Percentiles rank a stretch among this genome's conserved stretches.
phyloP scores from a whole-genome alignment of 2,888 invertebrate genomes.

The Malthinus flaveolus region DNA sequence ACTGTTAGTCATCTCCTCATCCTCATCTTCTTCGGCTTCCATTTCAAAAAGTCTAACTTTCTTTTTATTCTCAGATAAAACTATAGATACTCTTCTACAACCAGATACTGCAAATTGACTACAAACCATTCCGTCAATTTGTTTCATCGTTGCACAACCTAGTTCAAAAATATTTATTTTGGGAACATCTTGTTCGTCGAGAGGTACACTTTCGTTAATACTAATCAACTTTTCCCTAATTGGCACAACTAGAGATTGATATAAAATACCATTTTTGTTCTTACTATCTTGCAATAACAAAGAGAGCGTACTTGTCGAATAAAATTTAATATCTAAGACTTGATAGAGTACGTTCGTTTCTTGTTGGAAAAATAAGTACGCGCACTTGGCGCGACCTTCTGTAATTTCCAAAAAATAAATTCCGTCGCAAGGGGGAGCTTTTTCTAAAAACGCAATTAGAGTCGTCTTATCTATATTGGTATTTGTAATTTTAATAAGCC shows the following conservation, averaged over 20 bases:
- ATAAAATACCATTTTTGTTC: conserved; percentile 42
- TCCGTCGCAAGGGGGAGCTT: conserved; percentile 51
- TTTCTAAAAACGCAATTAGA: conserved; percentile 58
- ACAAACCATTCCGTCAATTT: conserved; percentile 69
- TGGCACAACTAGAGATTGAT: conserved; percentile 41
- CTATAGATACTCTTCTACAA: conserved; percentile 79
- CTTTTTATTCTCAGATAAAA: conserved; percentile 76
- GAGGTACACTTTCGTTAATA: conserved; percentile 29
- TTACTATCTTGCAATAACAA: conserved; percentile 65
- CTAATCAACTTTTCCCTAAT: conserved; percentile 46
- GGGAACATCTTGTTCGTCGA: conserved; percentile 49
- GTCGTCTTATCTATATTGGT: conserved; percentile 58
- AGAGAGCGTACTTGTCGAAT: conserved; percentile 73
- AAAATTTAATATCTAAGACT: conserved; percentile 75
- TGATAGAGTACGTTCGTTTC: conserved; percentile 55
- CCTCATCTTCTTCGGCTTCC: conserved; percentile 90
- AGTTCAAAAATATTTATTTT: conserved; percentile 61
- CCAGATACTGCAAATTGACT: conserved; percentile 83
- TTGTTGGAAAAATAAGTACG: conserved; percentile 60
- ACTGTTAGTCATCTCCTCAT: conserved; percentile 64
- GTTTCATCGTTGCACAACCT: conserved; percentile 60
- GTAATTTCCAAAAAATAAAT: conserved; percentile 59
- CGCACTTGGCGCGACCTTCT: conserved; percentile 56
- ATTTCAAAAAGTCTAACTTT: conserved; percentile 88
- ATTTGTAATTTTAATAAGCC: conserved; percentile 56